Base-by-base conservation (phyloP, 2,888 invertebrate genomes). In the Hydroisotoma schaefferi region DNA sequence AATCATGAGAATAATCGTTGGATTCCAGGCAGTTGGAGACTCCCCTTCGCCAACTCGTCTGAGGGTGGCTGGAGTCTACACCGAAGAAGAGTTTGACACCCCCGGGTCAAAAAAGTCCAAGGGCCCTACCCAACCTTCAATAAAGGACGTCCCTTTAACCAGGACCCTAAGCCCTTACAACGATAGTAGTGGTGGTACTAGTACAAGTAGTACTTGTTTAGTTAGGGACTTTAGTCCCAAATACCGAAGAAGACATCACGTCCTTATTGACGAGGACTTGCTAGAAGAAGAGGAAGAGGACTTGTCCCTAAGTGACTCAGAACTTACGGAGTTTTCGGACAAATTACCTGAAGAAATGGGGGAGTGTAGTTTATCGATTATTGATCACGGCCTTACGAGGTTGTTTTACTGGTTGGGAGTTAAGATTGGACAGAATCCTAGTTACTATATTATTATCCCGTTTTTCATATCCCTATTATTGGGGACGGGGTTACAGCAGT, bases 361-460 rank as follows among this genome's bases (percentile, higher is more conserved):
- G 54, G 64, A 67, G 60, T 67, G 67, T 52, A 60, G 61, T 55
- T 61, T 74, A 58, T 67, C 71, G 22, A 63, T 70, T 33, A 70
- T 92, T 71, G 92, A 91, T 78, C 85, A 86, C 73, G 79, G 86
- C 74, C 81, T 92, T 55, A 90, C 90, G 77, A 83, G 83, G 75
- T 84, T 87, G 63, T 92, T 92, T 77, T 87, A 87, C 81, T 86
- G 86, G 75, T 79, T 93, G 66, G 93, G 93, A 22, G 76, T 86
- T 56, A 76, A 84, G 55, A 90, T 93, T 57, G 92, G 90, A 59
- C 82, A 81, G 70, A 84, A 88, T 78, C 92, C 92, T 1, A 90
- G 90, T 63, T 92, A 92, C 79, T 93, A 92, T 80, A 83, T 93
- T 69, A 85, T 93, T 73, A 82, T 93, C 57, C 93, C 93, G n/a